Evolutionary conservation across 2,113 vertebrate species (phyloP).

Genomic region (Dinomys branickii): DNA sequence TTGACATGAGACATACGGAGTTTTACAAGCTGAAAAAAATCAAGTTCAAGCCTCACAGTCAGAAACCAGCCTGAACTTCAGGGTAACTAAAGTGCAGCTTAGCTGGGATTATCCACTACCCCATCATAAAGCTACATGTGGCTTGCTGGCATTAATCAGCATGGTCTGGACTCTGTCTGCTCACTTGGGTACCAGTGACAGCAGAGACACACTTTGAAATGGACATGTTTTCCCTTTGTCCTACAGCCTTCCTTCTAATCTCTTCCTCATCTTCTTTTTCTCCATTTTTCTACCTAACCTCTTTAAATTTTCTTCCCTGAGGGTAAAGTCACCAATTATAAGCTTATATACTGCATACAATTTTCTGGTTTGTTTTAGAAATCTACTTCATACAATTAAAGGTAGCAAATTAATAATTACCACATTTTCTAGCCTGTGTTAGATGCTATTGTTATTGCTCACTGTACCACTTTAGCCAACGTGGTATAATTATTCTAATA

Average conservation of each 20-base stretch:
- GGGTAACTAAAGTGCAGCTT: background rate
- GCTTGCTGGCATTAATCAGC: background rate
- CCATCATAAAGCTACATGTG: background rate
- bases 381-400: background rate
- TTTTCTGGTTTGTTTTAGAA: background rate
- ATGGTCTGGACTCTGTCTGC: background rate
- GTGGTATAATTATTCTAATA: background rate
- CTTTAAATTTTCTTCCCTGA: background rate
- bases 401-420: background rate
- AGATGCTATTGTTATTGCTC: background rate
- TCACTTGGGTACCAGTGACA: background rate
- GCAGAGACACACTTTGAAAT: background rate
- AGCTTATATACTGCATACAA: background rate
- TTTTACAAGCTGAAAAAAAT: background rate
- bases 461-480: background rate
- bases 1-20: background rate
- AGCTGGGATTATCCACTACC: background rate
- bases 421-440: background rate
- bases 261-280: background rate
- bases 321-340: background rate
- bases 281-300: background rate
- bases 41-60: background rate
- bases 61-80: background rate
- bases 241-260: background rate
- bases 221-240: background rate